Evolutionary conservation across 1,140 invertebrate species (phyloP), one percentile per base, ranked within the genome.

Genomic region (Leucophenga varia): DNA sequence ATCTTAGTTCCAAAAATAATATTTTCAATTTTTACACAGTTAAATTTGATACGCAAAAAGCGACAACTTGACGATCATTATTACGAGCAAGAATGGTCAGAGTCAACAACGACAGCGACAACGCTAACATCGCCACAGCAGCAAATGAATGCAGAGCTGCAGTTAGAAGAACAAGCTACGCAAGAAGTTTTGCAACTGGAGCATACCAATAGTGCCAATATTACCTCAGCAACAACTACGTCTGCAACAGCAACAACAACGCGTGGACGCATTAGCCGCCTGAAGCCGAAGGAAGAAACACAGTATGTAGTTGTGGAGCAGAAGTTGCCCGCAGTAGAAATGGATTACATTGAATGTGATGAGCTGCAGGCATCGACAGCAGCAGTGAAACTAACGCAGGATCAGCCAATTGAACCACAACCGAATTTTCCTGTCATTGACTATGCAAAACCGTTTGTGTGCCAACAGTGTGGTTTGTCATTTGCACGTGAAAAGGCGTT

Each of bases 401-500:
- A 57, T 6, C 55, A 49, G 16, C n/a, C 44, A 8, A 4, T 13
- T 34, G 31, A 4, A n/a, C 35, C 61, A 49, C 18, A 30, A 14
- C 12, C 7, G 21, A 7, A 14, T 14, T 74, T 50, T 17, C 84
- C 85, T 4, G 78, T 88, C 30, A 81, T 82, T 0, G 88, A 90
- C 76, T 82, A 86, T 1, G 80, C 81, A 18, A 84, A 87, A 47
- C 88, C 88, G 0, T 90, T 90, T 59, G 88, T 90, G 3, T 91
- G 89, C 50, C 84, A 89, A 37, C 83, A 86, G 50, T 90, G 88
- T 56, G 88, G 88, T 1, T 79, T 90, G 34, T 84, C 84, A 7
- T 91, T 90, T 76, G 87, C 87, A 0, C 79, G 88, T 20, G 87
- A 90, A 64, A 91, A 90, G 63, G 88, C 89, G 2, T 67, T 90